phyloP scores from a whole-genome alignment of 2,797 vertebrate species.

The Eutrigla gurnardus region DNA sequence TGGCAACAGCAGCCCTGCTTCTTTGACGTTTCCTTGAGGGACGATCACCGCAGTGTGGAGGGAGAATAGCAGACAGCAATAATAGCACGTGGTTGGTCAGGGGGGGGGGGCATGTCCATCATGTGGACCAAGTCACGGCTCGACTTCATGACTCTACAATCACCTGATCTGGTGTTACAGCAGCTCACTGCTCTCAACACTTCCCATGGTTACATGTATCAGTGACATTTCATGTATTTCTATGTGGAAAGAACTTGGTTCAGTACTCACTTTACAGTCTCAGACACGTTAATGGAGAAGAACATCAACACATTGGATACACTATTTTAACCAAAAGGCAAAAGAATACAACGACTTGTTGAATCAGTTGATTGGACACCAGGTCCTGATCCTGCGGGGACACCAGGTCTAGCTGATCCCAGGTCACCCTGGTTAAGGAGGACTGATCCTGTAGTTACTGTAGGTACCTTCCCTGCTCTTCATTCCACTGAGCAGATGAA shows the following conservation, averaged over 20 bases:
- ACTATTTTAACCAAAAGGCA: neutral
- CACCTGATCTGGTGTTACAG: no score
- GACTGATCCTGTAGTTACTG: slow-evolving; percentile 3
- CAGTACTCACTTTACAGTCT: neutral
- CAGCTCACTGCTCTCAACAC: no score
- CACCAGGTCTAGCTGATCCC: neutral
- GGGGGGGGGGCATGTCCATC: no score
- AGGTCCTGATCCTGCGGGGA: neutral
- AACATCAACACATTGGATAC: neutral
- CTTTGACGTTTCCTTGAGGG: no score
- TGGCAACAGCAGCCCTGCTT: no score
- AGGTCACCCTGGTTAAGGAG: neutral
- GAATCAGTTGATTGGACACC: neutral
- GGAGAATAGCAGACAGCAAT: no score
- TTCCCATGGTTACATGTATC: no score
- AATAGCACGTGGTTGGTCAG: no score
- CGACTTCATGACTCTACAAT: no score
- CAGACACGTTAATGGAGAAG: neutral
- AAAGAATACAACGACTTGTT: neutral
- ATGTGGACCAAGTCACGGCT: no score
- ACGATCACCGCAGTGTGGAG: no score
- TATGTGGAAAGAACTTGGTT: neutral
- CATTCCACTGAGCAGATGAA: slow-evolving; percentile 5
- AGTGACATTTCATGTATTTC: no score
- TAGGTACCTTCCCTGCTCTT: neutral